Percentiles rank a stretch among this genome's conserved stretches.
Evolutionary conservation across 2,888 invertebrate genomes (phyloP).

Genomic region (Scaeva pyrastri): DNA sequence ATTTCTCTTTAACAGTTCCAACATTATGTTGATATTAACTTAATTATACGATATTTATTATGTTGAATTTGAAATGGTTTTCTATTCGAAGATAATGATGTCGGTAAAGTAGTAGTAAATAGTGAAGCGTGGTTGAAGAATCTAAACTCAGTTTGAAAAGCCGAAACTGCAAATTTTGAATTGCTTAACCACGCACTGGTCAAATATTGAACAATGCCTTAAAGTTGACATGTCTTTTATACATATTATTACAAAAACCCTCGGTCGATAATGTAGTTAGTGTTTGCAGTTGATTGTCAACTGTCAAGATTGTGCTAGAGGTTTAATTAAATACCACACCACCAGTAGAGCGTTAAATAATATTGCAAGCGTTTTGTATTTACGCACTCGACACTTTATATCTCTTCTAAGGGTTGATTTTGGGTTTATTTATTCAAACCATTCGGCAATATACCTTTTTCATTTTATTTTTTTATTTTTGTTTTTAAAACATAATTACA

Average conservation of each 20-base stretch:
- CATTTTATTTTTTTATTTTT: slow-evolving; percentile 15
- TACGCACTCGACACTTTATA: slow-evolving; percentile 41
- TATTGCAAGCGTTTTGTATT: slow-evolving; percentile 51
- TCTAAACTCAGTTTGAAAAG: too few species aligned
- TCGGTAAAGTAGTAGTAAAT: background rate
- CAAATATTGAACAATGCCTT: too few species aligned
- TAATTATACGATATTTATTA: too few species aligned
- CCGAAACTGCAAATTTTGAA: too few species aligned
- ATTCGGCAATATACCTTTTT: slow-evolving; percentile 36
- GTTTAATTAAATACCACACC: slow-evolving; percentile 20
- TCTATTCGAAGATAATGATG: background rate
- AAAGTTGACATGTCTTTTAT: too few species aligned
- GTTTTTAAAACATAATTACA: slow-evolving; percentile 66
- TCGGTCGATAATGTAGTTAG: too few species aligned
- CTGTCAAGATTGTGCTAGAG: slow-evolving; percentile 19
- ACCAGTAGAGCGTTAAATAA: slow-evolving; percentile 47
- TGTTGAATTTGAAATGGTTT: background rate
- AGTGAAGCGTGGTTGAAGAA: too few species aligned
- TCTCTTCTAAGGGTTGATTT: slow-evolving; percentile 54
- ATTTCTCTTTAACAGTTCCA: slow-evolving; percentile 34
- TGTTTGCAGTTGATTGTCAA: background rate
- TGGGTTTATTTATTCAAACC: slow-evolving; percentile 25
- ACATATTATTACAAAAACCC: too few species aligned
- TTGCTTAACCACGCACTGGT: too few species aligned
- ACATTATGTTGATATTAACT: background rate